phyloP scores from a whole-genome alignment of 2,797 vertebrate genomes.

The Sylvia borin region DNA sequence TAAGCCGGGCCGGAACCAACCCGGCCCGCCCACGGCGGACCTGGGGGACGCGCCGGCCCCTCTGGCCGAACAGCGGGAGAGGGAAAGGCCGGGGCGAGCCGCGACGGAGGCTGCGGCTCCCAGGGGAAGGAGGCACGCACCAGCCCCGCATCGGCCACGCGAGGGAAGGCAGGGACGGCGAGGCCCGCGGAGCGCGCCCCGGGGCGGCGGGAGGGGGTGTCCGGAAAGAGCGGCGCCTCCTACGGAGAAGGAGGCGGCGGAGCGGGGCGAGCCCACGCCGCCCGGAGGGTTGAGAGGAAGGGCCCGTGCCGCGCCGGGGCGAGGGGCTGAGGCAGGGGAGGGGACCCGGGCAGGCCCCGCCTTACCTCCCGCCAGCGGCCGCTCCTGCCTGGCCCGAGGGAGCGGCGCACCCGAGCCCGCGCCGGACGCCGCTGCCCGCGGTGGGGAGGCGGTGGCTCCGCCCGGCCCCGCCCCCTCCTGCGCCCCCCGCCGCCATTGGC shows the following conservation, averaged over 20 bases:
- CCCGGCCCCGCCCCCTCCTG: not conserved
- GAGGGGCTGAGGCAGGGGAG: not conserved
- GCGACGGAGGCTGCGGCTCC: not conserved
- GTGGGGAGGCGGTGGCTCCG: conserved; percentile 35
- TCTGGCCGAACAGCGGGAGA: not conserved
- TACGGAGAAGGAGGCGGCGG: no score
- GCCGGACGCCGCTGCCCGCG: not conserved
- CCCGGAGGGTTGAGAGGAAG: not conserved
- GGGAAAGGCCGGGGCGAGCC: not conserved
- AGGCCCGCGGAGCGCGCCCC: not conserved
- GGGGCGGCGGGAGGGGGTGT: not conserved
- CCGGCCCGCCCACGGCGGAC: not conserved
- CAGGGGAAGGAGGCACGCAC: not conserved
- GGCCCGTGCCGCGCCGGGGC: not conserved
- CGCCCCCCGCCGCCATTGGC: conserved; percentile 55
- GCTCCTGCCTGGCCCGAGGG: conserved; percentile 8
- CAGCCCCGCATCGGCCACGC: not conserved
- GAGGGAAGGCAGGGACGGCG: not conserved
- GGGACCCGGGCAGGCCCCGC: not conserved
- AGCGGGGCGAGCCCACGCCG: not conserved
- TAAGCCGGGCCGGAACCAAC: not conserved
- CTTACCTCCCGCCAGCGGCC: conserved; percentile 11
- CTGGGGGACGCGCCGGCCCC: not conserved
- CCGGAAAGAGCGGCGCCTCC: not conserved
- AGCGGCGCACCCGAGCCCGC: conserved; percentile 27